Evolutionary conservation across 2,797 vertebrate genomes (phyloP).

Genomic region (Natrix natrix): DNA sequence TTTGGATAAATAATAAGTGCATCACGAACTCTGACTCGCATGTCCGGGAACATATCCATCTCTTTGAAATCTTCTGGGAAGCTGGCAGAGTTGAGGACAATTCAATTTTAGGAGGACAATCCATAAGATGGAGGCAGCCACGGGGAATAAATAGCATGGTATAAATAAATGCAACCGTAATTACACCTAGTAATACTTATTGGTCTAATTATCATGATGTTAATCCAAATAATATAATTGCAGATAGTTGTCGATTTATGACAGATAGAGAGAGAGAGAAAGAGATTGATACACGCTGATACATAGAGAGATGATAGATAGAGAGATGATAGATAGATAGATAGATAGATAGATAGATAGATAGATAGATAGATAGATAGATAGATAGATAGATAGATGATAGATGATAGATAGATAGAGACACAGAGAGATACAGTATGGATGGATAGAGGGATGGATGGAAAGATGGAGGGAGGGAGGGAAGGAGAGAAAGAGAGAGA

Average conservation of each 20-base stretch:
- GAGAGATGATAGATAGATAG: no score
- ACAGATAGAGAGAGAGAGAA: background rate
- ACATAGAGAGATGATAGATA: no score
- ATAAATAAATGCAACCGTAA: background rate
- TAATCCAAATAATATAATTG: background rate
- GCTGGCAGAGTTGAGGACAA: background rate
- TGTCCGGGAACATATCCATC: background rate
- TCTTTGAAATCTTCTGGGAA: background rate
- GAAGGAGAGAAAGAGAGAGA: no score
- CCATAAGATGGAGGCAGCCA: background rate
- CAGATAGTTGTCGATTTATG: background rate
- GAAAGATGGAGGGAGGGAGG: no score
- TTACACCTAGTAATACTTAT: background rate
- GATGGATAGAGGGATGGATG: accelerated
- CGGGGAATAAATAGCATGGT: background rate
- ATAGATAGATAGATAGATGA: no score
- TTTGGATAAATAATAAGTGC: background rate
- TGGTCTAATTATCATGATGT: background rate
- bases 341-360: no score
- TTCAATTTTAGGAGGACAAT: background rate
- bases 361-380: no score
- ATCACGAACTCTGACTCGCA: background rate
- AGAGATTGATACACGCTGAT: background rate
- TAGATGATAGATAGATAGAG: no score
- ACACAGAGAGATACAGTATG: no score